A percentile compares a stretch with the other conserved stretches of the same genome.
Conservation (phyloP, 1,140 invertebrate species). For the Drosophila grimshawi region DNA sequence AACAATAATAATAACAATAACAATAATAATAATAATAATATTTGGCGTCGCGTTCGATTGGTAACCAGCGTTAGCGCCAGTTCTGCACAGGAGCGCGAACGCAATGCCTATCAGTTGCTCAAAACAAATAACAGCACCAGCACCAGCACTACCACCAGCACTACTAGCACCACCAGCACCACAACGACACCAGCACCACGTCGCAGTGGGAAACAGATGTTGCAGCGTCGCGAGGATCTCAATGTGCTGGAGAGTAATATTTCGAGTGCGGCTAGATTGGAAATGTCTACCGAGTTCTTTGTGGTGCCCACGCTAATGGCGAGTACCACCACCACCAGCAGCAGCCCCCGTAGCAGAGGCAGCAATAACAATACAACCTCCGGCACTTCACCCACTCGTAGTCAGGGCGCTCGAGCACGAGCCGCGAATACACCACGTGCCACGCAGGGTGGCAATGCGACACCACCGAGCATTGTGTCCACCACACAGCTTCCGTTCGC, state of each 20-base stretch:
- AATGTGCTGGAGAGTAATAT: slow-evolving; percentile 61
- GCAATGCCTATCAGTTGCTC: slow-evolving; percentile 69
- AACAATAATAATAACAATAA: slow-evolving; percentile 14
- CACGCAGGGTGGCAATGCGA: slow-evolving; percentile 43
- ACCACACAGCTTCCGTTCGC: slow-evolving; percentile 67
- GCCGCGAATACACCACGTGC: slow-evolving; percentile 59
- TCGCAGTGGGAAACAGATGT: slow-evolving; percentile 65
- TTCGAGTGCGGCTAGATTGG: slow-evolving; percentile 87
- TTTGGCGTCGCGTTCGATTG: slow-evolving; percentile 70
- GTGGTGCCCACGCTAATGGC: slow-evolving; percentile 86
- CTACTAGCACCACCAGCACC: slow-evolving; percentile 27
- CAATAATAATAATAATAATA: slow-evolving; percentile 60
- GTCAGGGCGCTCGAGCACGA: slow-evolving; percentile 63
- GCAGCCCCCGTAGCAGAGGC: slow-evolving; percentile 10
- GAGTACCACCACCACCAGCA: slow-evolving; percentile 37
- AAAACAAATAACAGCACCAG: slow-evolving; percentile 49
- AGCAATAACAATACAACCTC: slow-evolving; percentile 33
- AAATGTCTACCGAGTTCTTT: slow-evolving; percentile 92
- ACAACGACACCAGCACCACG: slow-evolving; percentile 28
- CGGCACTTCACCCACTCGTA: slow-evolving; percentile 48
- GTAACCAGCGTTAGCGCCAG: slow-evolving; percentile 60
- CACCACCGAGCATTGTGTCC: slow-evolving; percentile 75
- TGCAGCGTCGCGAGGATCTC: slow-evolving; percentile 61
- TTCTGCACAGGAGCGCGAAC: slow-evolving; percentile 51
- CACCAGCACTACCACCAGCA: slow-evolving; percentile 33